Conservation (phyloP, 2,888 invertebrate genomes). For the Tenthredo distinguenda region DNA sequence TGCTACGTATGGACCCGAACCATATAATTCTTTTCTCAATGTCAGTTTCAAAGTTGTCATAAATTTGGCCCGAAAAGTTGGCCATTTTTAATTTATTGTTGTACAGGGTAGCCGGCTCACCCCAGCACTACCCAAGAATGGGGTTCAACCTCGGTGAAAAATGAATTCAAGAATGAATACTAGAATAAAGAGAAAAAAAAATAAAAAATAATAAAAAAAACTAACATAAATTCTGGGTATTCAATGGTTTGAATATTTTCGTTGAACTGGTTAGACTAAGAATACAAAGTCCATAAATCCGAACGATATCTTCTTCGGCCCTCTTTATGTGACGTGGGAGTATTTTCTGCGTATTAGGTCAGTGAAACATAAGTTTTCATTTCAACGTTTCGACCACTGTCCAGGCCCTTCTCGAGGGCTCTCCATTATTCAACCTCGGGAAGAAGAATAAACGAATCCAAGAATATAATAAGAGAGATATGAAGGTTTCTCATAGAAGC, state of each 20-base stretch:
- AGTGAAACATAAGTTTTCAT: background rate
- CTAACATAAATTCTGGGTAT: background rate
- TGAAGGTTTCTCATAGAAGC: background rate
- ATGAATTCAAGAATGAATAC: background rate
- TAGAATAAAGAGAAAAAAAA: background rate
- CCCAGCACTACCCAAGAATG: background rate
- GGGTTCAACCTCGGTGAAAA: background rate
- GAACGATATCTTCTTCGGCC: background rate
- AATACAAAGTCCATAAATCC: constrained; percentile 4
- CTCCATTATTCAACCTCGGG: background rate
- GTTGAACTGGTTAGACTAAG: background rate
- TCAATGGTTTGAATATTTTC: background rate
- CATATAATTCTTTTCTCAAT: constrained; percentile 25
- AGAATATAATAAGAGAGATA: constrained; percentile 12
- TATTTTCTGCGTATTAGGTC: background rate
- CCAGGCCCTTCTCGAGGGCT: background rate
- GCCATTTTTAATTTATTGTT: constrained; percentile 21
- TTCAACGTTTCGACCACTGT: background rate
- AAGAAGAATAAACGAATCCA: background rate
- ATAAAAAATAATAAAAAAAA: background rate
- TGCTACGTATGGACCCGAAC: background rate
- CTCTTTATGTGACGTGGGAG: background rate
- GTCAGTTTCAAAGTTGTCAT: constrained; percentile 19
- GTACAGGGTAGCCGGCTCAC: background rate
- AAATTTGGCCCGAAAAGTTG: constrained; percentile 17